Conservation (phyloP, 2,113 vertebrate genomes). For the Psephotus haematonotus region DNA sequence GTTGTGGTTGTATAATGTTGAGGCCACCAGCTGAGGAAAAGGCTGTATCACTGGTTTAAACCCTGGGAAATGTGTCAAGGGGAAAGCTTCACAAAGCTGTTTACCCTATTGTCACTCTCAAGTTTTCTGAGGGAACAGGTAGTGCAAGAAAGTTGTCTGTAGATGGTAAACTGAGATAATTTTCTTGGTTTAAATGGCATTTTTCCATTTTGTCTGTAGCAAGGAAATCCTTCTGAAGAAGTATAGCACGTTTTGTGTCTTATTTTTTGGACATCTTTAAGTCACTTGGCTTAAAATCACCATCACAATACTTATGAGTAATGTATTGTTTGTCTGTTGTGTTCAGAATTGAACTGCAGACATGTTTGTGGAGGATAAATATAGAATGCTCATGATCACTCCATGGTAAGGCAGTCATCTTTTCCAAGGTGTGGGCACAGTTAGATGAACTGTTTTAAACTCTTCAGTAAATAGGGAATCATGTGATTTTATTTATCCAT, state of each 20-base stretch:
- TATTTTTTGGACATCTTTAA: background rate
- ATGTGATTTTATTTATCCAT: background rate
- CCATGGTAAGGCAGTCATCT: slow-evolving; percentile 50
- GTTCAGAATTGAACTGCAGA: background rate
- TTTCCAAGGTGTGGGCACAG: slow-evolving; percentile 66
- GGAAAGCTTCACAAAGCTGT: background rate
- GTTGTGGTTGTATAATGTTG: background rate
- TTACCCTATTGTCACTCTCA: background rate
- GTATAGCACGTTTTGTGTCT: background rate
- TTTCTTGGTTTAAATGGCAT: background rate
- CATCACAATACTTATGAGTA: slow-evolving; percentile 26
- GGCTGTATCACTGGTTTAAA: background rate
- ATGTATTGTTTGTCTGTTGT: slow-evolving; percentile 8
- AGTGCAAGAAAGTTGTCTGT: background rate
- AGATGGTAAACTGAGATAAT: background rate
- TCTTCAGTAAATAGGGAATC: background rate
- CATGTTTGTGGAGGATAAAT: slow-evolving; percentile 72
- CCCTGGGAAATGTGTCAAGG: background rate
- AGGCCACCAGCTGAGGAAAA: background rate
- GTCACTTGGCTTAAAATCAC: background rate
- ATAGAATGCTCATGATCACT: slow-evolving; percentile 29
- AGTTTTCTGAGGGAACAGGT: background rate
- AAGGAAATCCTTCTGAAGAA: background rate
- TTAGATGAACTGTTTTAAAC: slow-evolving; percentile 21
- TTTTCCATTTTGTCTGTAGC: background rate